Evolutionary conservation across 2,888 invertebrate genomes (phyloP).

Genomic region (Eudasyphora cyanicolor): DNA sequence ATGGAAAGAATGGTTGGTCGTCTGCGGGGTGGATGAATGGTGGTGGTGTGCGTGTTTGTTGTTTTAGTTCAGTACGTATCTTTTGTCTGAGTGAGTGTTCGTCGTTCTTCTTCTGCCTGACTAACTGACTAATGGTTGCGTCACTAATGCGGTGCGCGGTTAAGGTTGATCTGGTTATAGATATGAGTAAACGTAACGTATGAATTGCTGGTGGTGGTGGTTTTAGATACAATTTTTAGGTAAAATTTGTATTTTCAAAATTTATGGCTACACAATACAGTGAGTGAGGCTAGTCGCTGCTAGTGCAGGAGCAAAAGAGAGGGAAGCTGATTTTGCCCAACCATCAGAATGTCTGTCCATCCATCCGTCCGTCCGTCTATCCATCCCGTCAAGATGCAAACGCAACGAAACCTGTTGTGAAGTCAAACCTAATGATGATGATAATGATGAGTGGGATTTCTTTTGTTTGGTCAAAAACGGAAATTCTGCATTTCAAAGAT

Average conservation of each 20-base stretch:
- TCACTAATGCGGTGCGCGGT: conserved; percentile 54
- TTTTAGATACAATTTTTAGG: conserved; percentile 45
- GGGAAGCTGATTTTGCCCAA: no score
- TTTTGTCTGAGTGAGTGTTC: neutral
- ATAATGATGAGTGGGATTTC: conserved; percentile 65
- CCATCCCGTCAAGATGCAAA: neutral
- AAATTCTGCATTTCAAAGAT: conserved; percentile 48
- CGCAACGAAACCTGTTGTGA: conserved; percentile 65
- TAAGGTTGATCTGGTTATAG: conserved; percentile 20
- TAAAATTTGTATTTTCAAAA: conserved; percentile 35
- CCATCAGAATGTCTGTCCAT: neutral
- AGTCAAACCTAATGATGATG: conserved; percentile 63
- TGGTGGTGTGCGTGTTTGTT: neutral
- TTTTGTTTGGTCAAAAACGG: conserved; percentile 44
- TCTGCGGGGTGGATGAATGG: conserved; percentile 34
- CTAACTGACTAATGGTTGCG: conserved; percentile 47
- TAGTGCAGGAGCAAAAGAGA: conserved; percentile 22
- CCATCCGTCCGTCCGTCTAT: neutral
- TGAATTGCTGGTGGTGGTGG: neutral
- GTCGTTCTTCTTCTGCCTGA: conserved; percentile 14
- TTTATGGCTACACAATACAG: conserved; percentile 1
- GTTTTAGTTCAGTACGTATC: conserved; percentile 14
- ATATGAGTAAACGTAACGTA: neutral
- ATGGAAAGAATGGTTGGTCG: no score
- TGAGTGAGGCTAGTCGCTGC: no score